Evolutionary conservation across 1,140 invertebrate genomes (phyloP), one percentile per base, ranked within the genome.

Genomic region (Eumaeus atala): DNA sequence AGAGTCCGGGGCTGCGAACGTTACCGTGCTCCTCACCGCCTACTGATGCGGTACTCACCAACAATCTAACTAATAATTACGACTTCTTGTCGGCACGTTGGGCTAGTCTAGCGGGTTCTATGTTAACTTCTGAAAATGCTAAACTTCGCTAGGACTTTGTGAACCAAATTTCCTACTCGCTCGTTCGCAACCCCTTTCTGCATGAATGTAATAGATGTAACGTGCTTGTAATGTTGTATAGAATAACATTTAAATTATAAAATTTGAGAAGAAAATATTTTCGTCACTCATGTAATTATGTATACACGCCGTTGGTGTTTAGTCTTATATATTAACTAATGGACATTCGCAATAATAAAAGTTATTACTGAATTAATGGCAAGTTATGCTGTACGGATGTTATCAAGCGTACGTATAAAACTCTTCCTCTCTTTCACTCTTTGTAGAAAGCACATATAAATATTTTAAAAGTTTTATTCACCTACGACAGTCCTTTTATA

Each of bases 111-210:
- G 56, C 59, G 54, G 66, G 61, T 55, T 54, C 12, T 50, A 50
- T 21, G 44, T 10, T 44, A 16, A 9, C 28, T 34, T 50, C 21
- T 9, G 17, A 4, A 54, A 35, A 51, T 54, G 54, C 12, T 8
- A 44, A 44, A 44, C 40, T 64, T 70, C 57, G 62, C 64, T 72
- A 60, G 64, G 66, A 60, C 59, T 71, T 64, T 75, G 66, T 69
- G 9, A 3, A 9, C 14, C n/a, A 9, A 44, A 44, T 17, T 8
- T 16, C 67, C 67, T 63, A 16, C 16, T 17, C 66, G 75, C 77
- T 80, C 78, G 77, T 84, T 82, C 80, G 80, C 80, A 84, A 81
- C 82, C 82, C 80, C 79, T 72, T 74, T 86, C 80, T 84, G 82
- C 82, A 86, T 86, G 82, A 71, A 66, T 70, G 52, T 70, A 64